Evolutionary conservation across 2,113 vertebrate species (phyloP).

Genomic region (Oreochromis aureus): DNA sequence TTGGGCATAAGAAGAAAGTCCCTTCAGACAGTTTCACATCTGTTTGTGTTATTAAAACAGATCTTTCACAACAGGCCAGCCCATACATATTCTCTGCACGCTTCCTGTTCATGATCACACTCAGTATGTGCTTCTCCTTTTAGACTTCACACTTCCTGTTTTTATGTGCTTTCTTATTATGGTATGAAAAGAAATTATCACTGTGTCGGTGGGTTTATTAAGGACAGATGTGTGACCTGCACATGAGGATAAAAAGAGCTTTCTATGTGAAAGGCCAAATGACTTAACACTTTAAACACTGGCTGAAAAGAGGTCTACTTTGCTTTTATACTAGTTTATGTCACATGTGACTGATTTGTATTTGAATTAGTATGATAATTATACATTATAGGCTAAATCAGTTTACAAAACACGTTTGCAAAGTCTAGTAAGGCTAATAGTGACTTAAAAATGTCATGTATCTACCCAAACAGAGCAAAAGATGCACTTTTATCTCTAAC

Average conservation of each 20-base stretch:
- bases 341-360: not conserved
- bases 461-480: not conserved
- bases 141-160: slow-evolving; percentile 63
- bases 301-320: not conserved
- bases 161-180: slow-evolving; percentile 34
- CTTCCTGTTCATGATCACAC: slow-evolving; percentile 57
- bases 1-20: slow-evolving; percentile 56
- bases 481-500: not conserved
- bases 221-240: slow-evolving; percentile 24
- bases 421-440: not conserved
- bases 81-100: slow-evolving; percentile 36
- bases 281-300: not conserved
- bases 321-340: not conserved
- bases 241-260: not conserved
- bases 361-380: not conserved
- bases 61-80: slow-evolving; percentile 58
- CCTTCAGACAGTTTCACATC: slow-evolving; percentile 65
- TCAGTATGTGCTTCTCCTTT: slow-evolving; percentile 60
- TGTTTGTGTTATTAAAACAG: slow-evolving; percentile 55
- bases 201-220: slow-evolving; percentile 8
- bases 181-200: slow-evolving; percentile 33
- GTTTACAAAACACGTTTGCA: not conserved
- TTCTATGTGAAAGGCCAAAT: not conserved
- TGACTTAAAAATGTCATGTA: not conserved
- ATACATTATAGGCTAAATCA: not conserved